A percentile compares a stretch with the other conserved stretches of the same genome.
phyloP scores from a whole-genome alignment of 2,888 invertebrate genomes.

The Tetragnatha montana region DNA sequence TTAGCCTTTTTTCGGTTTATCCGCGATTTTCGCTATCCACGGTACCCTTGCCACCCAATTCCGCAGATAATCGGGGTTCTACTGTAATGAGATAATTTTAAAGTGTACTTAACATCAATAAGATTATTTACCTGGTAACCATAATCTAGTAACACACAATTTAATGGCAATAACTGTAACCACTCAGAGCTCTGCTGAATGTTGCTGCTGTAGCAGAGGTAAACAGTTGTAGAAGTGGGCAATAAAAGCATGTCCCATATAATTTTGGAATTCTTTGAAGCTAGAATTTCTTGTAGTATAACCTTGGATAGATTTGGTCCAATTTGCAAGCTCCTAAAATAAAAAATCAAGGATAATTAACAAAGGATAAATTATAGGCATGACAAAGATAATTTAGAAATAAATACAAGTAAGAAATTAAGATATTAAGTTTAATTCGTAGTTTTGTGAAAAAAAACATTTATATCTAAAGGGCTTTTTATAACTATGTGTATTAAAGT shows the following conservation, averaged over 20 bases:
- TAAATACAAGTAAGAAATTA: too few relatives aligned
- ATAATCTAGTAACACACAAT: slow-evolving; percentile 80
- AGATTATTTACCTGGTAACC: slow-evolving; percentile 79
- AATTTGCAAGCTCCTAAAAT: slow-evolving; percentile 77
- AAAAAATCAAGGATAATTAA: neutral
- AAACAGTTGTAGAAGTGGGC: slow-evolving; percentile 75
- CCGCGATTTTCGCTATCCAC: too few relatives aligned
- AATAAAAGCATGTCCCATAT: slow-evolving; percentile 78
- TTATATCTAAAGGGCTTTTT: too few relatives aligned
- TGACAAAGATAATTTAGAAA: too few relatives aligned
- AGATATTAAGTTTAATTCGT: too few relatives aligned
- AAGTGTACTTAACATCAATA: too few relatives aligned
- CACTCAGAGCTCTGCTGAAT: slow-evolving; percentile 75
- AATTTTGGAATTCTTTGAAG: slow-evolving; percentile 72
- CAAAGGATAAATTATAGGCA: neutral
- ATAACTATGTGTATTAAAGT: too few relatives aligned
- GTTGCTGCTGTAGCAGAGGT: slow-evolving; percentile 76
- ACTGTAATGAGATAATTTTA: too few relatives aligned
- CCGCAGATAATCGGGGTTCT: too few relatives aligned
- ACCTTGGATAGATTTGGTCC: slow-evolving; percentile 80
- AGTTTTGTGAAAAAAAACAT: too few relatives aligned
- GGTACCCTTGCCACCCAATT: too few relatives aligned
- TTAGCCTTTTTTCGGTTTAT: too few relatives aligned
- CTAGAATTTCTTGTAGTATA: slow-evolving; percentile 75
- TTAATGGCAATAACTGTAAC: slow-evolving; percentile 77